A percentile compares a stretch with the other conserved stretches of the same genome.
These are phyloP conservation scores for Perca schrenkii DNA, from an alignment of 2,113 vertebrate genomes.

Conservation along the genomic window DNA sequence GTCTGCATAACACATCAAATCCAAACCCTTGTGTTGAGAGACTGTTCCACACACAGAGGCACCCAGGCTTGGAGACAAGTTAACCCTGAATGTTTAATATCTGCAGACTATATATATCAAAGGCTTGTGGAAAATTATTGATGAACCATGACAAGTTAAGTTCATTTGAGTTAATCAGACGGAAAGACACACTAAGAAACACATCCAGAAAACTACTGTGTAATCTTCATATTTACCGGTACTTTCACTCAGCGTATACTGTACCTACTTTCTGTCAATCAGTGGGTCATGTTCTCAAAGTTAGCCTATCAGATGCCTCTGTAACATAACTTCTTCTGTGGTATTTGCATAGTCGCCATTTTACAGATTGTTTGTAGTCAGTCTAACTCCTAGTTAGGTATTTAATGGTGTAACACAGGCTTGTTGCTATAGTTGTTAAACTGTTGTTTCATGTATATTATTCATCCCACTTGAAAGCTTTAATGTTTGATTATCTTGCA, in stretches of 20 bases:
- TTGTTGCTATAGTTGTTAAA: neutral
- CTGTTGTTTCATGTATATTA: neutral
- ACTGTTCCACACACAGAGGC: conserved; percentile 16
- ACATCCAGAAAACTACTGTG: neutral
- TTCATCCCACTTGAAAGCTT: neutral
- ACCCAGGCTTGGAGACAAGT: conserved; percentile 67
- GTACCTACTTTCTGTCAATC: neutral
- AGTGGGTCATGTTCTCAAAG: neutral
- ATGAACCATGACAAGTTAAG: conserved; percentile 89
- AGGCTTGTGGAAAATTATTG: conserved; percentile 78
- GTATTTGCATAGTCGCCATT: neutral
- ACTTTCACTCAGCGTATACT: neutral
- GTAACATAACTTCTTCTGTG: neutral
- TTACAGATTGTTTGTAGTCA: neutral
- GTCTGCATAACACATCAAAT: conserved; percentile 24
- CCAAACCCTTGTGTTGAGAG: conserved; percentile 16
- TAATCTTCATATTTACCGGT: neutral
- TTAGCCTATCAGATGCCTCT: neutral
- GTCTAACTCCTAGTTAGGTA: neutral
- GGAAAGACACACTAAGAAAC: conserved; percentile 43
- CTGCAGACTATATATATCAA: conserved; percentile 92
- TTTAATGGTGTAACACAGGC: neutral
- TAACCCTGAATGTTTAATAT: conserved; percentile 86
- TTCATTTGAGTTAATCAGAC: conserved; percentile 82
- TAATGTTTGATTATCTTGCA: neutral